These are phyloP conservation scores for Brevimyrus niger DNA, from an alignment of 2,113 vertebrate genomes.

Conservation along the genomic window DNA sequence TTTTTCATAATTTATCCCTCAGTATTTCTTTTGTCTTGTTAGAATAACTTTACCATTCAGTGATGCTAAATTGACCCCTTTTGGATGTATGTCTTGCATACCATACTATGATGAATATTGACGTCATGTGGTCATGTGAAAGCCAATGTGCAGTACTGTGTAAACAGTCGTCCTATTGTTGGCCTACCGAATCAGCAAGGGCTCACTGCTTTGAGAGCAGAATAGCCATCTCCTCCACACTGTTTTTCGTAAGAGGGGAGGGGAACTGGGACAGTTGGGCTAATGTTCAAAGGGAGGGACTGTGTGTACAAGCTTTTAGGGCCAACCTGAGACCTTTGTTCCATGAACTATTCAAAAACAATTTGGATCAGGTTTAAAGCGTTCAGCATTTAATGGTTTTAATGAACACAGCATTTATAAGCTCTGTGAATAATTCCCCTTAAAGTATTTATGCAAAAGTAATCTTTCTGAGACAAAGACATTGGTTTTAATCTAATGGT, in stretches of 20 bases:
- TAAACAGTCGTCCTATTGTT: constrained; percentile 12
- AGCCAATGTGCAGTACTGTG: neutral
- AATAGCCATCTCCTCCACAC: neutral
- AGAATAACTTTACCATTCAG: neutral
- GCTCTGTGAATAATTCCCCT: neutral
- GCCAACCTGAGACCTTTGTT: neutral
- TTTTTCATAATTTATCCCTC: neutral
- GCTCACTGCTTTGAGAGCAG: neutral
- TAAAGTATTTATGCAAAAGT: neutral
- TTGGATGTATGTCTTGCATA: neutral
- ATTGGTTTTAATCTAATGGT: neutral
- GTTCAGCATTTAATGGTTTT: neutral
- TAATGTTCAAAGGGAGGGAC: neutral
- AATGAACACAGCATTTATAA: neutral
- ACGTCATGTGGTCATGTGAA: neutral
- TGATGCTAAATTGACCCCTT: neutral
- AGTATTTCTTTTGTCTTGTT: neutral
- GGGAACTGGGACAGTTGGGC: neutral
- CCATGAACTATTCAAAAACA: neutral
- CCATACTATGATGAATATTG: neutral
- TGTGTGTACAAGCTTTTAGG: neutral
- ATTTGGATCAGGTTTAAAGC: neutral
- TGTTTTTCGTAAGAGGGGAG: neutral
- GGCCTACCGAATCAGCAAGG: neutral
- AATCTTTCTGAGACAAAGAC: neutral